Percentiles rank a stretch among this genome's conserved stretches.
phyloP scores from a whole-genome alignment of 2,888 invertebrate genomes.

The Syrphus vitripennis region DNA sequence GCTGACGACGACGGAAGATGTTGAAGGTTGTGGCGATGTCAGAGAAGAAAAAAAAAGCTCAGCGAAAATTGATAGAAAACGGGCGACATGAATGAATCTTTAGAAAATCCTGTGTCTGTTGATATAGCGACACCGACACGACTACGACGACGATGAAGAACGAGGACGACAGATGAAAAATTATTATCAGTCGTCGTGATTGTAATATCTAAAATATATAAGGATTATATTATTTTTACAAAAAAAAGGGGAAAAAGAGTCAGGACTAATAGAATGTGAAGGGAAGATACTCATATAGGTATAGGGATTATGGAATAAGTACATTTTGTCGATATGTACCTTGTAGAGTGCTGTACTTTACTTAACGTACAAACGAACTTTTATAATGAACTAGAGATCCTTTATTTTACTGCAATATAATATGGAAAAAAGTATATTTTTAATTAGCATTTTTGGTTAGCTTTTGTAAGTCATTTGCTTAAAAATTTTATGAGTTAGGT shows the following conservation, averaged over 20 bases:
- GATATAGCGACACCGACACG: neutral
- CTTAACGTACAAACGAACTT: too few species aligned
- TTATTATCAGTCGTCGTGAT: slow-evolving; percentile 44
- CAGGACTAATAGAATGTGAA: neutral
- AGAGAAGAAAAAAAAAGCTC: neutral
- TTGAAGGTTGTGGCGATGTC: neutral
- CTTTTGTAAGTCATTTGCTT: too few species aligned
- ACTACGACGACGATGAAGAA: neutral
- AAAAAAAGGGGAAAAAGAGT: neutral
- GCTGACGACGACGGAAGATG: neutral
- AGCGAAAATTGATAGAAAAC: slow-evolving; percentile 9
- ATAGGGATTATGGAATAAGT: too few species aligned
- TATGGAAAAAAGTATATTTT: too few species aligned
- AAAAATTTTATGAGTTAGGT: too few species aligned
- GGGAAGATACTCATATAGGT: too few species aligned
- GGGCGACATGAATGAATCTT: slow-evolving; percentile 16
- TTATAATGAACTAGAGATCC: too few species aligned
- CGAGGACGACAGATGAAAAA: slow-evolving; percentile 30
- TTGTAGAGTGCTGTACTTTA: too few species aligned
- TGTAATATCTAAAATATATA: slow-evolving; percentile 41
- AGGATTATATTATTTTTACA: slow-evolving; percentile 5
- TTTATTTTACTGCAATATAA: too few species aligned
- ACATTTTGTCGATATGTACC: too few species aligned
- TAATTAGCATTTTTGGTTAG: too few species aligned
- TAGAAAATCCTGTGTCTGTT: neutral